These are phyloP conservation scores for Potamarius usumacintae DNA, from an alignment of 2,113 vertebrate genomes.

Conservation along the genomic window DNA sequence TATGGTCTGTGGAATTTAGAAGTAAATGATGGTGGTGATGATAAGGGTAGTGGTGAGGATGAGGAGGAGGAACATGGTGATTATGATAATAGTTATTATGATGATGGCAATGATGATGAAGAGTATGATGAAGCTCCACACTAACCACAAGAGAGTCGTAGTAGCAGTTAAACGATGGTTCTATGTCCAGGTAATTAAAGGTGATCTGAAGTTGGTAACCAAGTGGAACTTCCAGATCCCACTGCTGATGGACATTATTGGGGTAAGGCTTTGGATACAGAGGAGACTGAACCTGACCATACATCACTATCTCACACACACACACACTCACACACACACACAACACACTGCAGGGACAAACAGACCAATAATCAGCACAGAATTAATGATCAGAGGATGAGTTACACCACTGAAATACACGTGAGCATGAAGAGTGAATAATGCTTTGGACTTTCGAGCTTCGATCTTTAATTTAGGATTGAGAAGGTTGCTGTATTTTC, in stretches of 20 bases:
- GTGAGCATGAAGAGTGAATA: background rate
- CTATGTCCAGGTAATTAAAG: constrained; percentile 86
- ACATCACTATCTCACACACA: constrained; percentile 59
- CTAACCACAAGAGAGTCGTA: constrained; percentile 89
- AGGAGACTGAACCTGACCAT: constrained; percentile 81
- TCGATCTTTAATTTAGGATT: too few species aligned
- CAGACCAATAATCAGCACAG: constrained; percentile 50
- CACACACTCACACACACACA: constrained; percentile 55
- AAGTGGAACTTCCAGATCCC: constrained; percentile 77
- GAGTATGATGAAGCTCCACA: constrained; percentile 33
- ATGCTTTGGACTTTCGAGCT: background rate
- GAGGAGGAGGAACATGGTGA: background rate
- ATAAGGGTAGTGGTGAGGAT: background rate
- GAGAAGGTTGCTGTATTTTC: too few species aligned
- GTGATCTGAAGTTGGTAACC: constrained; percentile 83
- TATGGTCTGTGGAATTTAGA: background rate
- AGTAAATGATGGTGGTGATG: background rate
- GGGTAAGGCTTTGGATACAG: constrained; percentile 83
- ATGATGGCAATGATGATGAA: background rate
- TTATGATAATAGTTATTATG: background rate
- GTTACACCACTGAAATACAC: background rate
- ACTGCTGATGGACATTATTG: constrained; percentile 70
- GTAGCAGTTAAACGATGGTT: constrained; percentile 80
- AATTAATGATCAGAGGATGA: background rate
- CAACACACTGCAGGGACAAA: constrained; percentile 62